These are phyloP conservation scores for Oceanodroma tethys DNA, from an alignment of 2,113 vertebrate species.

Conservation along the genomic window DNA sequence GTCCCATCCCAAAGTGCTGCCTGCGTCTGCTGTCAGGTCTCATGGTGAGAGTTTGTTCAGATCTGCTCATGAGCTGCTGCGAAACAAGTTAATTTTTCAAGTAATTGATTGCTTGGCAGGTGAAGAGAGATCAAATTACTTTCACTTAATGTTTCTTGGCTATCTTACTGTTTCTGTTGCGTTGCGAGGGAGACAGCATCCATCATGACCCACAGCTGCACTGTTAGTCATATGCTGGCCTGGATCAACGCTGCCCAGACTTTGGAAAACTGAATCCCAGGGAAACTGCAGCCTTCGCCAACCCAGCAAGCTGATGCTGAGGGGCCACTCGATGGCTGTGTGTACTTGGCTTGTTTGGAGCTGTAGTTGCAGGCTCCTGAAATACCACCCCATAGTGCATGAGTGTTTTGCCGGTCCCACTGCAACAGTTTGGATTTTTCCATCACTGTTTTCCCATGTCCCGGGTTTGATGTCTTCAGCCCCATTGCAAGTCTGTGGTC, in stretches of 20 bases:
- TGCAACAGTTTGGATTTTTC: not conserved
- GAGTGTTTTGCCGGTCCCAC: fast-evolving
- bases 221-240: slow-evolving; percentile 24
- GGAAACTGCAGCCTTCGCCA: not conserved
- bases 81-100: not conserved
- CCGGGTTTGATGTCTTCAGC: not conserved
- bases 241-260: not conserved
- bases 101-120: slow-evolving; percentile 16
- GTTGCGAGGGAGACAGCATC: slow-evolving; percentile 16
- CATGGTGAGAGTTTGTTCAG: not conserved
- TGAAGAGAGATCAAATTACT: slow-evolving; percentile 7
- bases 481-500: not conserved
- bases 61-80: not conserved
- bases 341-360: not conserved
- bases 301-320: not conserved
- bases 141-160: slow-evolving; percentile 18
- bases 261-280: not conserved
- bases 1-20: not conserved
- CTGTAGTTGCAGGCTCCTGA: not conserved
- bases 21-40: not conserved
- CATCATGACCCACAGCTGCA: not conserved
- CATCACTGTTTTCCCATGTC: not conserved
- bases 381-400: fast-evolving
- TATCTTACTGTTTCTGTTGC: slow-evolving; percentile 24
- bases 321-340: not conserved